phyloP scores from a whole-genome alignment of 1,140 invertebrate species.

The Thaumatotibia leucotreta region DNA sequence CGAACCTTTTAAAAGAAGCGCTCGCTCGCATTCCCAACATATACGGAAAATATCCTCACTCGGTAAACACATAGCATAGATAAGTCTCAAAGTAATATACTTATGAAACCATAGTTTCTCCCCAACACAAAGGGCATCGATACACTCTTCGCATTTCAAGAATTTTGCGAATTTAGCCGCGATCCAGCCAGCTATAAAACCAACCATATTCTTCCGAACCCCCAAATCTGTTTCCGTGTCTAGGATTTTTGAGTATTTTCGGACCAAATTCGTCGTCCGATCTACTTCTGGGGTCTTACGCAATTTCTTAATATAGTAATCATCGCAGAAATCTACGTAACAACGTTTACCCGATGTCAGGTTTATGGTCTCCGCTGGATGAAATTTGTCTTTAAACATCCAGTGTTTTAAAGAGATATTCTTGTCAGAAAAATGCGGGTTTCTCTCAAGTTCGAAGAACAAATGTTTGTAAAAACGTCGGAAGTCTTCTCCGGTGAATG shows the following conservation, averaged over 20 bases:
- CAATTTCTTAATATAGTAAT: neutral
- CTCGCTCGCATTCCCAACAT: neutral
- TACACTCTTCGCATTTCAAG: neutral
- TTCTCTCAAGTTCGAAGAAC: neutral
- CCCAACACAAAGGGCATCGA: neutral
- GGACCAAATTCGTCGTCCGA: neutral
- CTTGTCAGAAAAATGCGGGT: neutral
- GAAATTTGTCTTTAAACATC: neutral
- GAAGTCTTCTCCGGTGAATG: neutral
- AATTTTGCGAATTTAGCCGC: neutral
- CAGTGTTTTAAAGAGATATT: neutral
- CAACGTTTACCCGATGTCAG: neutral
- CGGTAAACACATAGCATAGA: neutral
- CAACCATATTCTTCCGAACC: neutral
- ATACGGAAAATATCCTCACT: neutral
- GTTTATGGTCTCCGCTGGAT: neutral
- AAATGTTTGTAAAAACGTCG: neutral
- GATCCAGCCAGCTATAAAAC: neutral
- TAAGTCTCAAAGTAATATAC: neutral
- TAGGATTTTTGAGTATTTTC: neutral
- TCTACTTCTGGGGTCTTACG: neutral
- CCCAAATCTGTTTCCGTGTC: neutral
- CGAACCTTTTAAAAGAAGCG: neutral
- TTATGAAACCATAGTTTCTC: neutral
- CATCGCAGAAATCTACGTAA: neutral